phyloP scores from a whole-genome alignment of 1,140 invertebrate genomes.

The Sipha flava region DNA sequence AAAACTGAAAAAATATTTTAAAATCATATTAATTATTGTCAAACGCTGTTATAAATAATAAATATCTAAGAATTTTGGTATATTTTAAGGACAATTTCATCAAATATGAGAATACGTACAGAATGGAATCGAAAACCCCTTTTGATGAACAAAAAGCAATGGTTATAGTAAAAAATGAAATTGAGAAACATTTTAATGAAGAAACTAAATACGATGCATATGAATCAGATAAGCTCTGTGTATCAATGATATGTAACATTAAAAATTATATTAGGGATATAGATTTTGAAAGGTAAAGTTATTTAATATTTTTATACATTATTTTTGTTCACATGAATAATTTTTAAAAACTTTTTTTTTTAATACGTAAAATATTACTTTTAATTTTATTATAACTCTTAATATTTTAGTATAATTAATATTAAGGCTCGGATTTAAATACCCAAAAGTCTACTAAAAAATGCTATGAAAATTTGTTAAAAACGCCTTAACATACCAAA shows the following conservation, averaged over 20 bases:
- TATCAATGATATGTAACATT: slow-evolving; percentile 44
- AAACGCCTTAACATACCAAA: no score
- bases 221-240: slow-evolving; percentile 43
- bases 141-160: slow-evolving; percentile 47
- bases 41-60: no score
- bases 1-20: no score
- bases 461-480: no score
- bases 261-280: slow-evolving; percentile 45
- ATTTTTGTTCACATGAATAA: no score
- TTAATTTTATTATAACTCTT: neutral
- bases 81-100: slow-evolving; percentile 36
- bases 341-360: neutral
- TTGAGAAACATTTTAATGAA: slow-evolving; percentile 44
- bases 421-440: no score
- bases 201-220: slow-evolving; percentile 45
- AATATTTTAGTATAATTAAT: no score
- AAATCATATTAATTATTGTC: no score
- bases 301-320: neutral
- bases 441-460: no score
- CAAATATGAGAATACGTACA: slow-evolving; percentile 48
- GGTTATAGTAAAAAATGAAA: slow-evolving; percentile 45
- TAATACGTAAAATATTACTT: neutral
- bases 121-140: slow-evolving; percentile 45
- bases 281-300: slow-evolving; percentile 47
- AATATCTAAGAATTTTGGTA: no score